Conservation (phyloP, 2,888 invertebrate genomes). For the Meganola albula region DNA sequence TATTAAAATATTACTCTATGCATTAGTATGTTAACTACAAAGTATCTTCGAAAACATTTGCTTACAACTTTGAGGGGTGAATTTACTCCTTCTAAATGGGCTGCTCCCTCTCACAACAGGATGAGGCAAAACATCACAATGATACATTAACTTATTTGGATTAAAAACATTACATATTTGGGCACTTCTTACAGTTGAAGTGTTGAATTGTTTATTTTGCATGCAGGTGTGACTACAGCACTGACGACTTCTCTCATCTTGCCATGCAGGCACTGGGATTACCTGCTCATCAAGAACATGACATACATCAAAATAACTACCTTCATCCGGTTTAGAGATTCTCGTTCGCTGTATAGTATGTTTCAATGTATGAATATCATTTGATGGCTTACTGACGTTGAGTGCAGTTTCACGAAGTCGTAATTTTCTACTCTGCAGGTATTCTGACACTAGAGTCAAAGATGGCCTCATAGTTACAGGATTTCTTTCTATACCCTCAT, state of each 20-base stretch:
- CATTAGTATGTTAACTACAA: too few relatives aligned
- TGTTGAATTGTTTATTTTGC: conserved; percentile 26
- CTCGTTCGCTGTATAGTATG: conserved; percentile 57
- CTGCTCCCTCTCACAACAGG: conserved; percentile 37
- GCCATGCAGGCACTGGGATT: conserved; percentile 60
- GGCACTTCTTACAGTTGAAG: conserved; percentile 33
- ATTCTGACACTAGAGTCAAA: conserved; percentile 59
- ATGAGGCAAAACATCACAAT: conserved; percentile 28
- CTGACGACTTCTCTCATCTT: conserved; percentile 40
- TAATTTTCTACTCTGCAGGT: conserved; percentile 57
- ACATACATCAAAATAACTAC: conserved; percentile 52
- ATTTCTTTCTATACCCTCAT: conserved; percentile 28
- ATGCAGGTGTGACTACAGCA: conserved; percentile 28
- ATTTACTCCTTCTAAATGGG: conserved; percentile 40
- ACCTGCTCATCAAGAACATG: conserved; percentile 59
- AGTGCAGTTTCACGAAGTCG: conserved; percentile 47
- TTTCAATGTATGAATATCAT: conserved; percentile 54
- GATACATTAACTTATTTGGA: conserved; percentile 28
- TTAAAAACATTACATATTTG: conserved; percentile 40
- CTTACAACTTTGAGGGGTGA: conserved; percentile 34
- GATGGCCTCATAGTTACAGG: conserved; percentile 39
- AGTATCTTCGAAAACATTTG: too few relatives aligned
- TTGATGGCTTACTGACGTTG: conserved; percentile 28
- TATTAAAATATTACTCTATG: too few relatives aligned
- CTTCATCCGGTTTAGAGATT: conserved; percentile 48